Percentiles rank a stretch among this genome's conserved stretches.
Evolutionary conservation across 2,113 vertebrate genomes (phyloP).

Genomic region (Bothrops jararaca): DNA sequence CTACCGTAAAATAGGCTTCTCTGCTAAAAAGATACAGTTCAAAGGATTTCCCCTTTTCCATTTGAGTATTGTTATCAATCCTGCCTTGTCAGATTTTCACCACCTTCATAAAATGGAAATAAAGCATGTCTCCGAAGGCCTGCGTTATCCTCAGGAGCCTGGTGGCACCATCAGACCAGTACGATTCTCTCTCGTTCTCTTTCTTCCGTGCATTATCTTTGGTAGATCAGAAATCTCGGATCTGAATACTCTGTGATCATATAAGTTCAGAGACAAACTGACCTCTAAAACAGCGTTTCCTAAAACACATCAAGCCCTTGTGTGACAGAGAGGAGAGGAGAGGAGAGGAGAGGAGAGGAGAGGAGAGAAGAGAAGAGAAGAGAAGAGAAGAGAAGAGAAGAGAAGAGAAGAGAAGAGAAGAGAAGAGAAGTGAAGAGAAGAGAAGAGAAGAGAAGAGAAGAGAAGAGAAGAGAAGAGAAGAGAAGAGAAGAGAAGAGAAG

Average conservation of each 20-base stretch:
- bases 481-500: no score
- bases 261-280: neutral
- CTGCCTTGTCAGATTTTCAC: neutral
- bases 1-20: neutral
- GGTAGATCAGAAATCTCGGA: neutral
- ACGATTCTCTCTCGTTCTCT: no score
- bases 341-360: no score
- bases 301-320: accelerated
- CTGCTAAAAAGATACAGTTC: neutral
- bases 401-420: no score
- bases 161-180: neutral
- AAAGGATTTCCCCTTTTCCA: neutral
- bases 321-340: neutral
- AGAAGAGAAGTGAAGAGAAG: no score
- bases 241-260: neutral
- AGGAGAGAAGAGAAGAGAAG: no score
- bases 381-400: no score
- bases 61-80: accelerated
- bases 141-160: neutral
- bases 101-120: conserved; percentile 31
- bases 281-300: neutral
- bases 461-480: no score
- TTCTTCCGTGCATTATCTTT: accelerated
- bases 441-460: no score
- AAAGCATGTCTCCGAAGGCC: conserved; percentile 4